Evolutionary conservation across 2,888 invertebrate species (phyloP), one percentile per base, ranked within the genome.

Genomic region (Drosophila longiperda): DNA sequence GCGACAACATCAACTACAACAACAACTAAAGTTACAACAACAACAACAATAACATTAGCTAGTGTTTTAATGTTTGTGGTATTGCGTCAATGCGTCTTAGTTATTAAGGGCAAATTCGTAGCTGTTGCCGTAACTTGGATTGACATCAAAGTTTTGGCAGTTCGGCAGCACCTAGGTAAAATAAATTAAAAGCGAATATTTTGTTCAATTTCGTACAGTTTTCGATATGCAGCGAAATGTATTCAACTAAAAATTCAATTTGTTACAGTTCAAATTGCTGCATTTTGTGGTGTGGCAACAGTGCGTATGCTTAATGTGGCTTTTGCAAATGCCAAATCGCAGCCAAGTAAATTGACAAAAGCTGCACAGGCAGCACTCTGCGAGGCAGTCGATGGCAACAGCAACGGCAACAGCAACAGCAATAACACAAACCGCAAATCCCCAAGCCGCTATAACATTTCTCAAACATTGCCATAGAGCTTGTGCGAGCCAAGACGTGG

Each of bases 371-470:
- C 67, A 68, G 55, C 68, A 60, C 66, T 50, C 49, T 65, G 63
- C 66, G 36, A 59, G 15, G 57, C 55, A 40, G 69, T 36, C 54
- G 26, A 5, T 29, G 29, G 80, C 75, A 67, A 73, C 72, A 69
- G 73, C 83, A 88, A 87, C 78, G 87, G 80, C 71, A 80, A 26
- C 26, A 4, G 80, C 75, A 67, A 73, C 72, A 69, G 73, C 83
- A 88, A 89, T 84, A 89, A 82, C 71, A 80, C 69, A 86, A 83
- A 83, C 86, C 85, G 42, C 82, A 80, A 89, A 88, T 88, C 90
- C 78, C 90, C 57, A 88, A 89, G 90, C 86, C 83, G 88, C 83
- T 88, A 85, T 87, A 89, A 86, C 86, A 88, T 85, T 89, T 88
- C 88, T 78, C 88, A 89, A 89, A 86, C 71, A 79, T 60, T 81